Evolutionary conservation across 2,888 invertebrate genomes (phyloP).

Genomic region (Ceriagrion tenellum): DNA sequence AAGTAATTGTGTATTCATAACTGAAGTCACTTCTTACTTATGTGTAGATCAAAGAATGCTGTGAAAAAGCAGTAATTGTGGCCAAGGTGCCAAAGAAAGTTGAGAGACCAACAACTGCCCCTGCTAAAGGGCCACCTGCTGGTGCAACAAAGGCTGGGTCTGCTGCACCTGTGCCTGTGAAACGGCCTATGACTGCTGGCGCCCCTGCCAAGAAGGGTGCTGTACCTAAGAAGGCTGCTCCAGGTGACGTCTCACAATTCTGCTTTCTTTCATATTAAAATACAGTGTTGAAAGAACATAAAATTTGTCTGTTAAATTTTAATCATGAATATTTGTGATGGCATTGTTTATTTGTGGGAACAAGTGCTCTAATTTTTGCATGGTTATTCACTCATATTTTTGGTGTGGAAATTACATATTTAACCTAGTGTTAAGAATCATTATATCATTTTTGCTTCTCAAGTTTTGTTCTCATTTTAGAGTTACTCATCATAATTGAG

Average conservation of each 20-base stretch:
- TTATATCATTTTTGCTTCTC: too few relatives aligned
- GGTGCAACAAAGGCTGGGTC: conserved; percentile 81
- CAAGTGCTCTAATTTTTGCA: too few relatives aligned
- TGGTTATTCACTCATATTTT: too few relatives aligned
- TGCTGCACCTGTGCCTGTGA: conserved; percentile 78
- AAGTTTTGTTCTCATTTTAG: too few relatives aligned
- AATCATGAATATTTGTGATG: too few relatives aligned
- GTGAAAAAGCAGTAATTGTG: conserved; percentile 93
- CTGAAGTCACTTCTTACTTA: conserved; percentile 66
- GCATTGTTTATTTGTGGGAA: too few relatives aligned
- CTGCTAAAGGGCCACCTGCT: conserved; percentile 69
- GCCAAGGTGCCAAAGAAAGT: conserved; percentile 83
- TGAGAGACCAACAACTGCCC: conserved; percentile 71
- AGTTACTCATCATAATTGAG: too few relatives aligned
- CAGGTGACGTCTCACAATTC: conserved; percentile 15
- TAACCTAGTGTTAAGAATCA: too few relatives aligned
- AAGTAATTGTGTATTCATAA: not conserved
- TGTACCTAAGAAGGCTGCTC: conserved; percentile 73
- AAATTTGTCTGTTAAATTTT: too few relatives aligned
- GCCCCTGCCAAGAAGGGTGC: conserved; percentile 75
- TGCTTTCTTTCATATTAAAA: too few relatives aligned
- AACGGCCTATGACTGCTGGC: conserved; percentile 77
- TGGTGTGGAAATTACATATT: too few relatives aligned
- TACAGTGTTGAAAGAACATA: too few relatives aligned
- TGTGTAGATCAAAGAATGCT: conserved; percentile 90